Evolutionary conservation across 2,797 vertebrate genomes (phyloP), one percentile per base, ranked within the genome.

Genomic region (Onychomys arenicola): DNA sequence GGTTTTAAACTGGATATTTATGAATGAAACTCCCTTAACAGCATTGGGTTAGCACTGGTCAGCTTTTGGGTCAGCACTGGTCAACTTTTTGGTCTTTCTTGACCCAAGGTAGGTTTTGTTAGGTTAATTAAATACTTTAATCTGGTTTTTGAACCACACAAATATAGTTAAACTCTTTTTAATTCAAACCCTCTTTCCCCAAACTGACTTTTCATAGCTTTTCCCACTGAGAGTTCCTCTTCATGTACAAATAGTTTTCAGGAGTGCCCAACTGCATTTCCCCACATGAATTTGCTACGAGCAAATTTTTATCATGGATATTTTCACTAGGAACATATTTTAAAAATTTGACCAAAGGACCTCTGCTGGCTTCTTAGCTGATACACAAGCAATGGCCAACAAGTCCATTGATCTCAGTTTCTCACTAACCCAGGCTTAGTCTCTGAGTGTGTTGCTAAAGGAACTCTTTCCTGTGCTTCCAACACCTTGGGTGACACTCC

Each of bases 11-110:
- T 93, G 1, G 43, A 1, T 92, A 88, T 95, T 93, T 95, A 96
- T 96, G 88, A 97, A 95, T 96, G 34, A 34, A 81, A n/a, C 34
- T 92, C 96, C 96, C 93, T 92, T 95, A 95, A 92, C 92, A 94
- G 96, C 91, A 43, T 92, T 85, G 6, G 93, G 89, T 84, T 90
- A 92, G 92, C n/a, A 90, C 10, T 84, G 71, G 93, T 96, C 86
- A 89, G 29, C 86, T 92, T 85, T 37, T 61, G 78, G 25, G 57
- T 0, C 90, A 92, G 92, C n/a, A 90, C 10, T 84, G 71, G 93
- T 96, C 86, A 89, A 29, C 86, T 92, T 85, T 37, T 61, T 78
- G 25, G 57, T 0, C 0, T 95, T 55, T 25, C 80, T 19, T 91
- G 89, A 57, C 75, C 77, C 23, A 61, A 34, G 63, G 5, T 94